Conservation (phyloP, 2,797 vertebrate genomes). For the Holocentrus rufus region DNA sequence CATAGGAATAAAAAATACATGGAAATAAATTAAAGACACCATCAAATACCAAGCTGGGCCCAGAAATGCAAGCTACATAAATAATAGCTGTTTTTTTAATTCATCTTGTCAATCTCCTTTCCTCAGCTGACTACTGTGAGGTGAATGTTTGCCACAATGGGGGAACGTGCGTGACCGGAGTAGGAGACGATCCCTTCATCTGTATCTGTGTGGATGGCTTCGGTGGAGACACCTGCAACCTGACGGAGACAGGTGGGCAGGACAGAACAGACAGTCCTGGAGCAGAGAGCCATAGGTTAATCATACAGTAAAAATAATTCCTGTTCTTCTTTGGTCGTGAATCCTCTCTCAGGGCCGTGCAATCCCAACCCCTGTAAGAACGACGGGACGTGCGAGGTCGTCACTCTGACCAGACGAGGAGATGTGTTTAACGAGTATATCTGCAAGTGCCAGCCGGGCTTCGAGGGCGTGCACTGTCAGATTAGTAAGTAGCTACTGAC, state of each 20-base stretch:
- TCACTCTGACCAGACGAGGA: conserved; percentile 82
- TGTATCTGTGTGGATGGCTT: conserved; percentile 93
- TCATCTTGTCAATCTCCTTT: not conserved
- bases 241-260: conserved; percentile 87
- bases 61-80: too few relatives aligned
- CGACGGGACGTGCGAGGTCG: conserved; percentile 83
- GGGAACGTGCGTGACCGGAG: conserved; percentile 88
- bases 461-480: conserved; percentile 90
- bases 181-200: conserved; percentile 85
- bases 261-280: not conserved
- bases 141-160: conserved; percentile 90
- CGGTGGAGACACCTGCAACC: conserved; percentile 88
- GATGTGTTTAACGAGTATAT: conserved; percentile 90
- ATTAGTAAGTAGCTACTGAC: conserved; percentile 83
- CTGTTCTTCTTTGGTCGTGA: not conserved
- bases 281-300: not conserved
- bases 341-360: conserved; percentile 85
- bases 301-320: not conserved
- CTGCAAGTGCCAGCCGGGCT: conserved; percentile 89
- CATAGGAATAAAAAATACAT: too few relatives aligned
- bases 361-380: conserved; percentile 91
- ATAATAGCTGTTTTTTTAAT: too few relatives aligned
- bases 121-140: conserved; percentile 89
- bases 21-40: too few relatives aligned
- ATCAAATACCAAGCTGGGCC: too few relatives aligned